phyloP scores from a whole-genome alignment of 2,797 vertebrate genomes.

The Pseudochirops cupreus region DNA sequence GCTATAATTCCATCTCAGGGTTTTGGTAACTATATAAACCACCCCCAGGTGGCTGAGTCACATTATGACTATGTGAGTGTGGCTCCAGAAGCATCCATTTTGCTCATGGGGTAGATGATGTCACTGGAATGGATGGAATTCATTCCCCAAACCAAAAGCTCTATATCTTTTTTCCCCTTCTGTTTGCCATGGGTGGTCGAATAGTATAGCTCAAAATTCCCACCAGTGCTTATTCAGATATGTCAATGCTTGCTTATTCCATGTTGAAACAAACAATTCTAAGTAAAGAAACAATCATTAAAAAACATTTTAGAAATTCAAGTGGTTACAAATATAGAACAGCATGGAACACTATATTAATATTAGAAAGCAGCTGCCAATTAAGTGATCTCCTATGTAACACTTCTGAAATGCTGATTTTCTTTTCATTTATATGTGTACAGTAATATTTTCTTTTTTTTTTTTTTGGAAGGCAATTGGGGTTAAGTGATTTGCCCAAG shows the following conservation, averaged over 20 bases:
- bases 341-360: not conserved
- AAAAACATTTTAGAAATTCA: no score
- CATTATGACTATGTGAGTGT: not conserved
- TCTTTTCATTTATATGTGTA: not conserved
- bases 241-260: not conserved
- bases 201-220: not conserved
- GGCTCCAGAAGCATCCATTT: not conserved
- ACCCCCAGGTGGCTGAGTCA: not conserved
- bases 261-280: not conserved
- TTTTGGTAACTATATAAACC: not conserved
- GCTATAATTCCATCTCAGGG: not conserved
- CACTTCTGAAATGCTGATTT: not conserved
- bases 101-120: rapidly evolving
- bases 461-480: no score
- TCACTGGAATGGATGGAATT: not conserved
- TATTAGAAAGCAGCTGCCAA: slow-evolving; percentile 4
- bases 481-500: no score
- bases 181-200: no score
- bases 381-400: not conserved
- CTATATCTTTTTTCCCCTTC: no score
- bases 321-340: no score
- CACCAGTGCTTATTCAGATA: not conserved
- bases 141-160: not conserved
- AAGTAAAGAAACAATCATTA: not conserved
- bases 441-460: no score